Percentiles rank a stretch among this genome's conserved stretches.
phyloP scores from a whole-genome alignment of 2,797 vertebrate species.

The Acrossocheilus fasciatus region DNA sequence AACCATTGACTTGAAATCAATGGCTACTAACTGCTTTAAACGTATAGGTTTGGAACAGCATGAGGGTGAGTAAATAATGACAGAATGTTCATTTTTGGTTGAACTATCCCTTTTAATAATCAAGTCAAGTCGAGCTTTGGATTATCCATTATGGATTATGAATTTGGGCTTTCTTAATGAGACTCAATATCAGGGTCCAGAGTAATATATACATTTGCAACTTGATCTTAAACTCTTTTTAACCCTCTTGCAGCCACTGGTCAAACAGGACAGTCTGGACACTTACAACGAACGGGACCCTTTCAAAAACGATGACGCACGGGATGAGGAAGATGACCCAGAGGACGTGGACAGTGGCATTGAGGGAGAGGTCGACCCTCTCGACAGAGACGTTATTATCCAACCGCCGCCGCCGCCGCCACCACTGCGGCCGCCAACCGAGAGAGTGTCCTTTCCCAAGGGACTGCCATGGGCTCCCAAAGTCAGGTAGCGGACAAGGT shows the following conservation, averaged over 20 bases:
- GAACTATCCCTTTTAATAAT: background rate
- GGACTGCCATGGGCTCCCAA: slow-evolving; percentile 99
- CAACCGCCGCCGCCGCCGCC: slow-evolving; percentile 76
- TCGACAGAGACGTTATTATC: slow-evolving; percentile 87
- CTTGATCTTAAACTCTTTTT: slow-evolving; percentile 20
- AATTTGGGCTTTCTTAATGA: background rate
- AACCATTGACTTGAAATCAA: background rate
- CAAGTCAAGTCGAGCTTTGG: background rate
- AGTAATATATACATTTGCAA: background rate
- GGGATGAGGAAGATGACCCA: slow-evolving; percentile 88
- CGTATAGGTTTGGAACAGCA: background rate
- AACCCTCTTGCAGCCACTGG: slow-evolving; percentile 81
- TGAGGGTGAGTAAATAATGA: background rate
- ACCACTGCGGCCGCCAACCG: slow-evolving; percentile 78
- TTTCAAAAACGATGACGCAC: slow-evolving; percentile 92
- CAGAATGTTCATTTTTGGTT: background rate
- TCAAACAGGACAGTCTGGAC: slow-evolving; percentile 97
- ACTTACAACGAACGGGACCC: slow-evolving; percentile 96
- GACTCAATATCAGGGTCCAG: slow-evolving; percentile 46
- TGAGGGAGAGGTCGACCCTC: slow-evolving; percentile 90
- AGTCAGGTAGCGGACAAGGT: slow-evolving; percentile 83
- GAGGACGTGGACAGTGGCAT: slow-evolving; percentile 87
- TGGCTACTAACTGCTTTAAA: background rate
- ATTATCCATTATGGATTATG: background rate
- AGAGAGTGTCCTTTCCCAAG: slow-evolving; percentile 90